Evolutionary conservation across 2,113 vertebrate genomes (phyloP), one percentile per base, ranked within the genome.

Genomic region (Cepphus grylle): DNA sequence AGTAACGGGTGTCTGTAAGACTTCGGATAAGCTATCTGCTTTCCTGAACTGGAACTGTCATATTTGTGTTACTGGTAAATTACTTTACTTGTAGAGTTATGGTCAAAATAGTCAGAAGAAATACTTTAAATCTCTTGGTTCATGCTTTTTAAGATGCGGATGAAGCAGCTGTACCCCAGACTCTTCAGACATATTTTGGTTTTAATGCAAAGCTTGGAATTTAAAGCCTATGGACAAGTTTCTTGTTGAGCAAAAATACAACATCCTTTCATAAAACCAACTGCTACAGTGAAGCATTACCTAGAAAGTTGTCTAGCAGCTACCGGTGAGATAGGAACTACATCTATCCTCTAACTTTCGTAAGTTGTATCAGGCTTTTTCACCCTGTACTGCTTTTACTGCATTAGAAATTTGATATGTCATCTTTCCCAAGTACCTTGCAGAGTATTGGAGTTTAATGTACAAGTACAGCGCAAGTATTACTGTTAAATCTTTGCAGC

Each of bases 251-350:
- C 38, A 25, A 71, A 94, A 88, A 58, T 36, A 49, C 16, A 61
- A 47, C 1, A 3, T 50, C 12, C 21, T 85, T 66, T 88, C 36
- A 58, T 80, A 87, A 88, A 92, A 15, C 25, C 74, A 92, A 12
- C 2, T 9, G 7, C 26, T 16, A 8, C 0, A 2, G 42, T 71
- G n/a, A 0, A 67, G 43, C 26, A 5, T 74, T 50, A 45, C 5
- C 32, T n/a, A 49, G 38, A 78, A 83, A 15, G 34, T 5, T 72
- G 74, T 59, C 36, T 52, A 29, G 53, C 49, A 90, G 42, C 53
- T 45, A 25, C 42, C 71, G 73, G 34, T 49, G 71, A 80, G 36
- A 21, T 5, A 92, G 32, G 32, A 86, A n/a, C 36, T 80, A 49
- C 47, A 61, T 18, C 43, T 66, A 2, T n/a, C 20, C 19, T 65